Base-by-base conservation (phyloP, 2,888 invertebrate species). In the Ichneumon xanthorius region DNA sequence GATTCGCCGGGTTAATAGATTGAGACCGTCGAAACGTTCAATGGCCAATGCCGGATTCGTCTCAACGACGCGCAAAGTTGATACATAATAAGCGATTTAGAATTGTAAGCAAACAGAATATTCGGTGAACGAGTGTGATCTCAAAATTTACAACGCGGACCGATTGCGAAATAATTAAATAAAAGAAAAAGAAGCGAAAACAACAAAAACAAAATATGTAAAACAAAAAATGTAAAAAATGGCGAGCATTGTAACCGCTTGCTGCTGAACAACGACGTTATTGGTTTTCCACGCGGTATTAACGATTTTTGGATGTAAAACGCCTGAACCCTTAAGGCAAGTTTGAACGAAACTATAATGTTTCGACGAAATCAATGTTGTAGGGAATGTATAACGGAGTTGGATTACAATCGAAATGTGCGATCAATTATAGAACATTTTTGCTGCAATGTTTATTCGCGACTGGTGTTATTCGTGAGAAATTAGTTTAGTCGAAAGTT, bases 121-220 rank as follows among this genome's bases (percentile, higher is more conserved):
- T 76, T 70, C 70, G 68, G 79, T 45, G 82, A 78, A 84, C 70
- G 71, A 87, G 87, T 85, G 85, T 76, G 87, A 87, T 87, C 85
- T 82, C 70, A 78, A 84, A 82, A 87, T 87, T 82, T 50, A 80
- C 82, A 65, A 82, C 55, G 83, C 45, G 78, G 80, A 77, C 79
- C 58, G 70, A 61, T 72, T 58, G 67, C 61, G 70, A 83, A 72
- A 67, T 73, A 76, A 63, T 67, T 53, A 33, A 75, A 71, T 22
- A 61, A 78, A 72, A 68, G 22, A 16, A 14, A 63, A 68, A 68
- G 68, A 16, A 37, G 5, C 33, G 61, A 63, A 63, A 26, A 63
- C 37, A 55, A 50, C 16, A 37, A 70, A 53, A 75, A 70, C 55
- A 63, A 58, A 6, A 9, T 1, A 68, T 53, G 71, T 79, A 61